A percentile compares a stretch with the other conserved stretches of the same genome.
Conservation (phyloP, 2,113 vertebrate species). For the mouse (Mus musculus) region DNA sequence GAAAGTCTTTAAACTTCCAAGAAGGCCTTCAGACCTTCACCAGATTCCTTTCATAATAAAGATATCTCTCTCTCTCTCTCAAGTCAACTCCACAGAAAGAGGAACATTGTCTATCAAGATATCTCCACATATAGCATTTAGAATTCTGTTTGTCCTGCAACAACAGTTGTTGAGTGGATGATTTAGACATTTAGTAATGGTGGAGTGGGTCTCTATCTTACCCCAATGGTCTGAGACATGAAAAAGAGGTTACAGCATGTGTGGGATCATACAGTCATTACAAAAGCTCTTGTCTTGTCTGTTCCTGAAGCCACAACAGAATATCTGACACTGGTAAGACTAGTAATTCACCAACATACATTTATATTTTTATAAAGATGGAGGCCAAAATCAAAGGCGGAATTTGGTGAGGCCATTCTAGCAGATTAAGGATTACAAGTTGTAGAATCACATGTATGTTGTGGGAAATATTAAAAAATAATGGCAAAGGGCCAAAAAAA, state of each 20-base stretch:
- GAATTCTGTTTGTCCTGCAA: not conserved
- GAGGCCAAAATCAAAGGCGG: not conserved
- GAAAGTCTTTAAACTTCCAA: not conserved
- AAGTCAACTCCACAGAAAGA: not conserved
- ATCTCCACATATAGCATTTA: not conserved
- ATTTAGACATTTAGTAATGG: not conserved
- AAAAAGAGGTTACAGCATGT: not conserved
- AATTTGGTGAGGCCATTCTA: not conserved
- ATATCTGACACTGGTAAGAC: not conserved
- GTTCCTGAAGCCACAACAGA: not conserved
- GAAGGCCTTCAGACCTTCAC: not conserved
- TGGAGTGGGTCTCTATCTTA: not conserved
- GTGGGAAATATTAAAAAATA: no score
- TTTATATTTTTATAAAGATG: not conserved
- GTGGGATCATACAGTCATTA: not conserved
- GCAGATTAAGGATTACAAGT: not conserved
- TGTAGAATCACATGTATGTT: not conserved
- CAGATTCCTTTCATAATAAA: not conserved
- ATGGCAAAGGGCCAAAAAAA: no score
- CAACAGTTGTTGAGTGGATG: not conserved
- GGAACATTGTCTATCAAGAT: not conserved
- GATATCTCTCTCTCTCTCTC: not conserved
- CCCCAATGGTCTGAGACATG: not conserved
- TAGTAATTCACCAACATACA: not conserved
- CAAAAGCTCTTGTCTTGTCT: not conserved